A percentile compares a stretch with the other conserved stretches of the same genome.
phyloP scores from a whole-genome alignment of 2,797 vertebrate genomes.

The Chromobotia macracanthus region DNA sequence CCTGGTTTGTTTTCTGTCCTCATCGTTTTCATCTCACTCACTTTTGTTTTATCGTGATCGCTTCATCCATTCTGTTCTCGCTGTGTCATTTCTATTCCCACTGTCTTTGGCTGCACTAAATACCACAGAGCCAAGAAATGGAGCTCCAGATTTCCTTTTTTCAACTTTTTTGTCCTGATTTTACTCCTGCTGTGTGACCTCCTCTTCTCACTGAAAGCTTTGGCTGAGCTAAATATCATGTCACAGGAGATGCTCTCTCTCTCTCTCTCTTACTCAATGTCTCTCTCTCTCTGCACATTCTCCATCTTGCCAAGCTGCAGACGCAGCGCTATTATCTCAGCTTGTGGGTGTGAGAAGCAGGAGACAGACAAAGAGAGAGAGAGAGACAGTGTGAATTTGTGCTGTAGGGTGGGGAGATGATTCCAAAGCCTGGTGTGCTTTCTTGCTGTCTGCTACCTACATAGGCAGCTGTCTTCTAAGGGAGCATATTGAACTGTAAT shows the following conservation, averaged over 20 bases:
- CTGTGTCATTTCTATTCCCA: slow-evolving; percentile 4
- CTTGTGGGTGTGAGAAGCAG: slow-evolving; percentile 40
- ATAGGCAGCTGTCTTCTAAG: neutral
- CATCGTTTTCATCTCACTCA: slow-evolving; percentile 20
- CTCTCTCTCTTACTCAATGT: neutral
- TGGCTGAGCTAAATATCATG: slow-evolving; percentile 43
- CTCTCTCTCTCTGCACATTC: neutral
- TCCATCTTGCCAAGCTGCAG: slow-evolving; percentile 42
- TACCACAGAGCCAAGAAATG: neutral
- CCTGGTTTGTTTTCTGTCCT: slow-evolving; percentile 8
- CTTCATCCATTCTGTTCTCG: neutral
- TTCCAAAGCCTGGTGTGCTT: neutral
- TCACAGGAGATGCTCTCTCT: slow-evolving; percentile 21
- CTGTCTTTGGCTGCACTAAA: neutral
- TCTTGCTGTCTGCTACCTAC: neutral
- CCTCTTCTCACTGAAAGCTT: slow-evolving; percentile 39
- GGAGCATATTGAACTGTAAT: neutral
- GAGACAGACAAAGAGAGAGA: slow-evolving; percentile 23
- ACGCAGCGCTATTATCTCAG: slow-evolving; percentile 43
- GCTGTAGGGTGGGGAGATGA: neutral
- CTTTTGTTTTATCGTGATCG: slow-evolving; percentile 6
- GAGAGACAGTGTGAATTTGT: slow-evolving; percentile 3
- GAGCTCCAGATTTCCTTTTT: slow-evolving; percentile 8
- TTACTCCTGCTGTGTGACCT: slow-evolving; percentile 38
- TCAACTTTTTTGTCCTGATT: slow-evolving; percentile 10